Evolutionary conservation across 2,797 vertebrate species (phyloP), one percentile per base, ranked within the genome.

Genomic region (Holocentrus rufus): DNA sequence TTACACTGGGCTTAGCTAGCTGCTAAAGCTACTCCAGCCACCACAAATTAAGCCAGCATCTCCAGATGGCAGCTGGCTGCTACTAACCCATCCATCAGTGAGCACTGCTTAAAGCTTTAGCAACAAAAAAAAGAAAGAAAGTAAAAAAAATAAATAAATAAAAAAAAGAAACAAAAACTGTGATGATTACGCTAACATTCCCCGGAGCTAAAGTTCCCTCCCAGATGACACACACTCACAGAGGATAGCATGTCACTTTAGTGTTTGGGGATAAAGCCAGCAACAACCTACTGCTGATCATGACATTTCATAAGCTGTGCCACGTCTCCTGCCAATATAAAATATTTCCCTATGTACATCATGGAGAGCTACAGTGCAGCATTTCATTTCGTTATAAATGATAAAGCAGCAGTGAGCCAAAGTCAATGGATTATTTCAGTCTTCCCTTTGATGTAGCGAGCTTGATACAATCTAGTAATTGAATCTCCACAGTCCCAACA

Each of bases 51-150:
- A 85, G 77, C 76, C 30, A 1, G 30, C 65, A 67, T 79, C 62
- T 91, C 82, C 91, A 90, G 88, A 87, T 90, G 84, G 82, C 77
- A 88, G 71, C 59, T 87, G 80, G 82, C 47, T 66, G 55, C 31
- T 55, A 65, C 77, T 85, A 87, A 90, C 56, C 74, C 68, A 8
- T 59, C 70, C 65, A 78, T 68, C 67, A 84, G 64, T 34, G 30
- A 76, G 79, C 80, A 58, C 60, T 69, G 82, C 50, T 85, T 75
- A 81, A 70, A 85, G 82, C 76, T 82, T 82, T 63, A 69, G 58
- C 55, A 6, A n/a, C 65, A 47, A 39, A 68, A 31, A 31, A 31
- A 31, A 31, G 30, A 31, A 31, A 31, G 30, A 31, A 31, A 31
- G 30, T 3, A 31, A 31, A 7, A 31, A 31, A 31, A 7, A 31